Conservation (phyloP, 2,797 vertebrate genomes). For the Leucoraja ocellata region DNA sequence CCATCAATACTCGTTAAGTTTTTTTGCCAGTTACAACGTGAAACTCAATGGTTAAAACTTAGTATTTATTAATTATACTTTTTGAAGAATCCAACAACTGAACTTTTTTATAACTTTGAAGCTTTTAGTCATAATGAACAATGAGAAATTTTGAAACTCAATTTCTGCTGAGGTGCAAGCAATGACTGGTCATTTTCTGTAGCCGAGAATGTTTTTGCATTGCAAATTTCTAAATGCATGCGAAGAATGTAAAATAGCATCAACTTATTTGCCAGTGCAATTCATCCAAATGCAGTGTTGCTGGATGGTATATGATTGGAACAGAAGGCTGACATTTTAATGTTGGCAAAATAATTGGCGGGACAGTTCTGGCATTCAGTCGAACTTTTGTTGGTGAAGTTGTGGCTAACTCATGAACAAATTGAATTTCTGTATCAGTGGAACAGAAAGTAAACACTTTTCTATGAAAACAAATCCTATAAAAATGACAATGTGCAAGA, state of each 20-base stretch:
- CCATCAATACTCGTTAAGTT: background rate
- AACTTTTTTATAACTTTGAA: constrained; percentile 26
- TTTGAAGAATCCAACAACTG: background rate
- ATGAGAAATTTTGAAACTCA: constrained; percentile 50
- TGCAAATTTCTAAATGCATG: constrained; percentile 44
- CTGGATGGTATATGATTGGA: background rate
- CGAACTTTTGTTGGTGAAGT: background rate
- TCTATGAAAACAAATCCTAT: background rate
- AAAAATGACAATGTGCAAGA: background rate
- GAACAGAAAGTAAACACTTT: background rate
- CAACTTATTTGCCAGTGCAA: background rate
- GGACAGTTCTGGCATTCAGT: background rate
- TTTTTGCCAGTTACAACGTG: background rate
- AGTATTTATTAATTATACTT: background rate
- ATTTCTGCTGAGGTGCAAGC: constrained; percentile 43
- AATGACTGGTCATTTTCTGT: constrained; percentile 46
- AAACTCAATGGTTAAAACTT: background rate
- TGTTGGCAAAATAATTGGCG: background rate
- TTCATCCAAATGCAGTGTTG: constrained; percentile 8
- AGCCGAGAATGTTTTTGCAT: constrained; percentile 43
- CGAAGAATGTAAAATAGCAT: constrained; percentile 39
- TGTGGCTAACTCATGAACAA: background rate
- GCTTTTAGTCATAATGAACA: constrained; percentile 42
- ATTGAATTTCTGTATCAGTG: background rate
- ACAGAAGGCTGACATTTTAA: background rate